Evolutionary conservation across 2,888 invertebrate genomes (phyloP).

Genomic region (Hypselothyrea guttata): DNA sequence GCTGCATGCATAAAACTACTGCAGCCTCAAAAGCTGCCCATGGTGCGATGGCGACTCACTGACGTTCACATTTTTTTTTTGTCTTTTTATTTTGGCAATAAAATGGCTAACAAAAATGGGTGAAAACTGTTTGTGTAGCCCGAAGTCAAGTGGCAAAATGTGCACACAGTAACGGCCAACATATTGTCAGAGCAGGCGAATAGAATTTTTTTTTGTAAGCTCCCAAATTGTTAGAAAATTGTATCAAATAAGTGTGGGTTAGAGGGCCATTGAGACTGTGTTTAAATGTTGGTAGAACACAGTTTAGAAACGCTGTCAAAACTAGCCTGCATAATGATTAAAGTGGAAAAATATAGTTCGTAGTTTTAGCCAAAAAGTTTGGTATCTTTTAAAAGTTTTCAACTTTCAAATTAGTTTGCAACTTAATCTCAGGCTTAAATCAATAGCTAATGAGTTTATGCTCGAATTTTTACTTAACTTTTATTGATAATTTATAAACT

Average conservation of each 20-base stretch:
- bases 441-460: too few species aligned
- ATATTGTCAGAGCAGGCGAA: slow-evolving; percentile 3
- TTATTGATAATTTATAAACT: too few species aligned
- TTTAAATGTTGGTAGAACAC: too few species aligned
- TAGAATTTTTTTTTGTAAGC: neutral
- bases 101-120: slow-evolving; percentile 38
- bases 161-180: slow-evolving; percentile 8
- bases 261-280: too few species aligned
- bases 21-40: slow-evolving; percentile 48
- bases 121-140: slow-evolving; percentile 24
- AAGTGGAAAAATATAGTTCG: too few species aligned
- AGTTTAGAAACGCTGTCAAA: too few species aligned
- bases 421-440: too few species aligned
- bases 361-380: too few species aligned
- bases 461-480: too few species aligned
- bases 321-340: too few species aligned
- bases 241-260: neutral
- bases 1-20: slow-evolving; percentile 65
- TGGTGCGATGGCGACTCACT: slow-evolving; percentile 21
- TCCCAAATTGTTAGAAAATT: neutral
- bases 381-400: too few species aligned
- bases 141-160: slow-evolving; percentile 30
- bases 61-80: neutral
- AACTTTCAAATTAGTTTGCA: too few species aligned
- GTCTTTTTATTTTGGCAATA: slow-evolving; percentile 25